Percentiles rank a stretch among this genome's conserved stretches.
phyloP scores from a whole-genome alignment of 23 tunicate species.

The Halocynthia aurantium region DNA sequence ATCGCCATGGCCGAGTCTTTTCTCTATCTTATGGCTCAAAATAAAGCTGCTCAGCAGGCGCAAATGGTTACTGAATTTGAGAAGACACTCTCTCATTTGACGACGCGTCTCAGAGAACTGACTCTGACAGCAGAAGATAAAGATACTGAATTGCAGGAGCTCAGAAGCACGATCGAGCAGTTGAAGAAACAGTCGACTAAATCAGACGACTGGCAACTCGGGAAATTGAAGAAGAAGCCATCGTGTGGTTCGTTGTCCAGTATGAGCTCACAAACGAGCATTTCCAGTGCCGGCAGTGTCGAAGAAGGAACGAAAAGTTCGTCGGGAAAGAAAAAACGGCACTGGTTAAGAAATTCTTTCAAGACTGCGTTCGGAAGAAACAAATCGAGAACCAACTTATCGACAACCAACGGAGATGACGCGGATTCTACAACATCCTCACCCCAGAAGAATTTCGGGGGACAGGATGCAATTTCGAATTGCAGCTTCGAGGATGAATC shows the following conservation, averaged over 20 bases:
- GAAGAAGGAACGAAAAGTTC: conserved; percentile 49
- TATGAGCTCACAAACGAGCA: conserved; percentile 51
- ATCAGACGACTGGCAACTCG: not conserved
- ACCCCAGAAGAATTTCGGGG: not conserved
- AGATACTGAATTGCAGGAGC: conserved; percentile 60
- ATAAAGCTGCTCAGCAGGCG: conserved; percentile 27
- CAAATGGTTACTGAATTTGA: conserved; percentile 39
- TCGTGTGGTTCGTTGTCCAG: conserved; percentile 72
- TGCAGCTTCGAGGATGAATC: conserved; percentile 19
- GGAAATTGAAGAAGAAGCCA: conserved; percentile 33
- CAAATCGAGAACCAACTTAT: conserved; percentile 58
- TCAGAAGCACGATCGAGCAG: conserved; percentile 39
- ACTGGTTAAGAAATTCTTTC: conserved; percentile 47
- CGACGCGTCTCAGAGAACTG: conserved; percentile 29
- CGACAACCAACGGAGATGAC: conserved; percentile 21
- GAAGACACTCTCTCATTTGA: conserved; percentile 44
- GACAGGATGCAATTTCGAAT: not conserved
- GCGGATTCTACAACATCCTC: conserved; percentile 6
- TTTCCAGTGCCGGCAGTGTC: conserved; percentile 57
- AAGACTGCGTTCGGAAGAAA: conserved; percentile 61
- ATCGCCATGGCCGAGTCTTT: conserved; percentile 16
- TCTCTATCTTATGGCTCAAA: conserved; percentile 4
- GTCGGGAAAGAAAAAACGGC: conserved; percentile 22
- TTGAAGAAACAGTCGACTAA: conserved; percentile 20
- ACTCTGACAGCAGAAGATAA: conserved; percentile 42